phyloP scores from a whole-genome alignment of 2,888 invertebrate species.

The Fabriciana adippe region DNA sequence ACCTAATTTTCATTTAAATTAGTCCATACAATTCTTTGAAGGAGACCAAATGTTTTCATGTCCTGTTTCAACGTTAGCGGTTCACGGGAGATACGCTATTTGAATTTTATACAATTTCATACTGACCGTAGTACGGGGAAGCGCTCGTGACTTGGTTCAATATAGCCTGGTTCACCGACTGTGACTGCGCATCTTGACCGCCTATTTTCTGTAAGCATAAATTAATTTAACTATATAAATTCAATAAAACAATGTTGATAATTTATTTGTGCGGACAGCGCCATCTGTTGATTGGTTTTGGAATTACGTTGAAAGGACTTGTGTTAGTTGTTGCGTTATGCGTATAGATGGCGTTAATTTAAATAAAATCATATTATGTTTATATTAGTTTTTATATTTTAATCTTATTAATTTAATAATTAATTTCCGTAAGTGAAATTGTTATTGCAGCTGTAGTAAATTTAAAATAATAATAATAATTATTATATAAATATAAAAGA shows the following conservation, averaged over 20 bases:
- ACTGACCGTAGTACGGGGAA: conserved; percentile 78
- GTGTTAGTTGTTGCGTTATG: conserved; percentile 30
- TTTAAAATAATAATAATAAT: too few species aligned
- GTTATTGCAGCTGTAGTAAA: too few species aligned
- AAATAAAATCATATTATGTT: neutral
- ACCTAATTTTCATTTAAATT: too few species aligned
- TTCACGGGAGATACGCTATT: conserved; percentile 45
- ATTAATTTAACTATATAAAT: conserved; percentile 34
- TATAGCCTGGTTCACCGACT: conserved; percentile 61
- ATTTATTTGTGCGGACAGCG: conserved; percentile 42
- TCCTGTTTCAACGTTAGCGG: conserved; percentile 33
- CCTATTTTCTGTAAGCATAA: conserved; percentile 71
- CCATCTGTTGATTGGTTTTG: conserved; percentile 48
- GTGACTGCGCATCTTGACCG: conserved; percentile 69
- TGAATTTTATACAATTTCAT: conserved; percentile 55
- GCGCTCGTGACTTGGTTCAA: conserved; percentile 69
- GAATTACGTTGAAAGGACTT: conserved; percentile 38
- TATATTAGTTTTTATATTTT: too few species aligned
- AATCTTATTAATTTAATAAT: too few species aligned
- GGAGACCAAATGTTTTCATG: neutral
- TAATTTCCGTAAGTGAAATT: too few species aligned
- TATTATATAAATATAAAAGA: too few species aligned
- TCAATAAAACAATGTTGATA: conserved; percentile 1
- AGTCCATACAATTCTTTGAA: too few species aligned
- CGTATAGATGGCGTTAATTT: conserved; percentile 37